Base-by-base conservation (phyloP, 2,888 invertebrate genomes). In the Laspeyria flexula region DNA sequence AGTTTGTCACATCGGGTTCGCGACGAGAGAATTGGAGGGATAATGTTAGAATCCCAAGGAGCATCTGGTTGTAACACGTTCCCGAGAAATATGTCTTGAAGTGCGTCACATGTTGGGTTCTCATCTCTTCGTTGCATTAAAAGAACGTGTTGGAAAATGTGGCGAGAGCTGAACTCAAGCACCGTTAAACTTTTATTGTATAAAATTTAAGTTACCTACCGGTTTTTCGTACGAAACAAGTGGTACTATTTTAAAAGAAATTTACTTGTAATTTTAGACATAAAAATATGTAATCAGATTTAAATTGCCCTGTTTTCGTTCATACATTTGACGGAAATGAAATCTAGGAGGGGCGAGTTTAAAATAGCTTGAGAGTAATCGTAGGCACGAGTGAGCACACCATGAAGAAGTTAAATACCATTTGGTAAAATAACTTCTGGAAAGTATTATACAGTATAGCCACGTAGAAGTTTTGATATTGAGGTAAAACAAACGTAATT, bases 401-500 rank as follows among this genome's bases (percentile, higher is more conserved):
- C 2, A 21, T 21, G 5, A 15, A 10, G 10, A 27, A 10, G 15
- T 42, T 41, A 47, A 46, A 33, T 7, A 13, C 27, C 40, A 13
- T 29, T 47, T 21, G 13, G 27, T 34, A 34, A 40, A 55, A 42
- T 34, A 55, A 54, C 43, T 52, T 33, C 41, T 48, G 18, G 12
- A 13, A 15, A 41, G 13, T 42, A 55, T 58, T 47, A 48, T 45
- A 50, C 63, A 58, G 30, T 39, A 56, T 43, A 45, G 37, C 47
- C 51, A 45, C 53, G 47, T 45, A 38, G 45, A 54, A 68, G 42
- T 66, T 68, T 61, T 56, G 60, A 61, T 51, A 57, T 56, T 30
- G 54, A 59, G 35, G 56, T 66, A 55, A 60, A 67, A 55, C 52
- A 59, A 62, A 60, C 54, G 56, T 70, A 54, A 61, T 61, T 65